Conservation (phyloP, 1,140 invertebrate species). For the Platorchestia sp. region DNA sequence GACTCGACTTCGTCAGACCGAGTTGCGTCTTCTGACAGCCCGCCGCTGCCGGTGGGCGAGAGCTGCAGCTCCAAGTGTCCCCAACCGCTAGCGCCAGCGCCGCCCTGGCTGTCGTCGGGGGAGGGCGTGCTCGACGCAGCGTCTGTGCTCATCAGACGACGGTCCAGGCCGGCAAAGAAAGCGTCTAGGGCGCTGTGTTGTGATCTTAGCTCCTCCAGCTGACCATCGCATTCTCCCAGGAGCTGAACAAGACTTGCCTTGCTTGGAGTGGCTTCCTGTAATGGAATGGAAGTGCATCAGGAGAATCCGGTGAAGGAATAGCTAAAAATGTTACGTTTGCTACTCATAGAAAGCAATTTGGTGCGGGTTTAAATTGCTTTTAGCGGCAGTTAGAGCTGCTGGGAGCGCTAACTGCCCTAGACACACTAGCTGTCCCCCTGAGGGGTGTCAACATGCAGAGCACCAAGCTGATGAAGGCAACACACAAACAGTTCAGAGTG, state of each 20-base stretch:
- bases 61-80: neutral
- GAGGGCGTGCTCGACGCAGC: neutral
- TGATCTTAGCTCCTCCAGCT: conserved; percentile 5
- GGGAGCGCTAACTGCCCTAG: too few species aligned
- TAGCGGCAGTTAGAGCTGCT: too few species aligned
- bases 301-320: neutral
- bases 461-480: too few species aligned
- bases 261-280: neutral
- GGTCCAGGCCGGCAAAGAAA: conserved; percentile 20
- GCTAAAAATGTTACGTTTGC: neutral
- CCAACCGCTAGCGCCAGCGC: neutral
- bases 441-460: too few species aligned
- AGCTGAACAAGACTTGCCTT: neutral
- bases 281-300: neutral
- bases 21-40: neutral
- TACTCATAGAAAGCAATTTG: too few species aligned
- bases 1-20: neutral
- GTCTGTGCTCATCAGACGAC: neutral
- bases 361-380: too few species aligned
- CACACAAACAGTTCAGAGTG: too few species aligned
- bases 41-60: neutral
- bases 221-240: neutral
- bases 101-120: neutral
- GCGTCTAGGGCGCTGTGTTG: conserved; percentile 22
- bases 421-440: too few species aligned